Evolutionary conservation across 1,140 invertebrate species (phyloP).

Genomic region (Trichoplusia ni): DNA sequence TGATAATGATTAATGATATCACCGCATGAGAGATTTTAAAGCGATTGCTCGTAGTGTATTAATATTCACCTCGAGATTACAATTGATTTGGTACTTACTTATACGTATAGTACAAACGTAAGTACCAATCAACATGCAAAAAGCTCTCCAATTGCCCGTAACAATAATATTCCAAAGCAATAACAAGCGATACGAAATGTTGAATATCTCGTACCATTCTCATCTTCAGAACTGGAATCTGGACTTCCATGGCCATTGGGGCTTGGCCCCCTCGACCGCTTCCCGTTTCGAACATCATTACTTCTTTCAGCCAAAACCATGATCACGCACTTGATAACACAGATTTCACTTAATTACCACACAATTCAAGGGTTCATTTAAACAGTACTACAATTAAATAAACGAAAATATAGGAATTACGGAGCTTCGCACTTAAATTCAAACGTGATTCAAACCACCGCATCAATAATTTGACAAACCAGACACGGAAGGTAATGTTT

Average conservation of each 20-base stretch:
- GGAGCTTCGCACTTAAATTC: slow-evolving; percentile 76
- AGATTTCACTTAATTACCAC: slow-evolving; percentile 43
- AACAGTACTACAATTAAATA: slow-evolving; percentile 39
- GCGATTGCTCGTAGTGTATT: not conserved
- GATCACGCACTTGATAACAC: slow-evolving; percentile 55
- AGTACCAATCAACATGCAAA: slow-evolving; percentile 27
- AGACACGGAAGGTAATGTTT: slow-evolving; percentile 48
- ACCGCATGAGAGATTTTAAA: slow-evolving; percentile 6
- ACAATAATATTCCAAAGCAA: slow-evolving; percentile 15
- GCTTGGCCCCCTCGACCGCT: slow-evolving; percentile 93
- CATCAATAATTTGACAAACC: slow-evolving; percentile 80
- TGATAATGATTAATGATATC: slow-evolving; percentile 40
- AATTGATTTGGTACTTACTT: slow-evolving; percentile 1
- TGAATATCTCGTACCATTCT: slow-evolving; percentile 84
- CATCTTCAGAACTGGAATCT: slow-evolving; percentile 90
- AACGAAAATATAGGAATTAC: slow-evolving; percentile 54
- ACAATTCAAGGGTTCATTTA: slow-evolving; percentile 56
- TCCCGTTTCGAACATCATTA: slow-evolving; percentile 90
- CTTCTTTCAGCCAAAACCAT: slow-evolving; percentile 95
- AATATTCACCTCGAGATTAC: slow-evolving; percentile 12
- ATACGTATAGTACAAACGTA: slow-evolving; percentile 3
- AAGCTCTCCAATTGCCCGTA: slow-evolving; percentile 22
- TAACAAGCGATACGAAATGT: not conserved
- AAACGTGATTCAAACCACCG: slow-evolving; percentile 81
- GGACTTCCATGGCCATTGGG: slow-evolving; percentile 91